Evolutionary conservation across 2,797 vertebrate genomes (phyloP).

Genomic region (Geotrypetes seraphini): DNA sequence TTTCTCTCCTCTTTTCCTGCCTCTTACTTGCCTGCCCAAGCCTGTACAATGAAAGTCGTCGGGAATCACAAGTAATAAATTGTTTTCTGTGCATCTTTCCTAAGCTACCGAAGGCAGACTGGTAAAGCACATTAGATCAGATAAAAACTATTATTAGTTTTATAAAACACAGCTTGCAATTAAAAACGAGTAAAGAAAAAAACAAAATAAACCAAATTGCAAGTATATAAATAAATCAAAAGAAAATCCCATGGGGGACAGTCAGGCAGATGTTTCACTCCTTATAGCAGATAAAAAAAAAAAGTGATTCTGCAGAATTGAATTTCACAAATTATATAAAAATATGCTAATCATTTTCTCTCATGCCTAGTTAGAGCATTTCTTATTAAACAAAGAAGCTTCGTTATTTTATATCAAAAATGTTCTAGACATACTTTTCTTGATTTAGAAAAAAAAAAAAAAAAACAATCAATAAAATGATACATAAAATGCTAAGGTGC

Average conservation of each 20-base stretch:
- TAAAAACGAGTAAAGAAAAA: conserved; percentile 17
- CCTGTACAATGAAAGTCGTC: too few relatives aligned
- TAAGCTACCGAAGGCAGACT: too few relatives aligned
- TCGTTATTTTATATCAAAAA: not conserved
- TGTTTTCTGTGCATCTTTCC: too few relatives aligned
- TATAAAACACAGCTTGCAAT: conserved; percentile 20
- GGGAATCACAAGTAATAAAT: too few relatives aligned
- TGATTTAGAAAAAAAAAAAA: conserved; percentile 17
- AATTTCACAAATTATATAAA: conserved; percentile 10
- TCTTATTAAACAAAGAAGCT: not conserved
- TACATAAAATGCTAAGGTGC: conserved; percentile 26
- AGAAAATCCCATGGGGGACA: conserved; percentile 20
- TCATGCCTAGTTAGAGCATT: not conserved
- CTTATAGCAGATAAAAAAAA: conserved; percentile 21
- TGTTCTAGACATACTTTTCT: conserved; percentile 15
- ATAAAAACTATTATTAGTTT: conserved; percentile 20
- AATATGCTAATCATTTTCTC: conserved; percentile 12
- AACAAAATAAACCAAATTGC: conserved; percentile 10
- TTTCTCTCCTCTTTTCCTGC: too few relatives aligned
- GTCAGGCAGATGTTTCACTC: conserved; percentile 15
- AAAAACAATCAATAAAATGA: conserved; percentile 36
- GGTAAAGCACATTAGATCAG: too few relatives aligned
- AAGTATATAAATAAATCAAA: conserved; percentile 29
- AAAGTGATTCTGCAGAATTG: conserved; percentile 16
- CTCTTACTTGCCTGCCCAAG: too few relatives aligned